Percentiles rank a stretch among this genome's conserved stretches.
These are phyloP conservation scores for Tetraneura akinire DNA, from an alignment of 1,140 invertebrate species.

Conservation along the genomic window DNA sequence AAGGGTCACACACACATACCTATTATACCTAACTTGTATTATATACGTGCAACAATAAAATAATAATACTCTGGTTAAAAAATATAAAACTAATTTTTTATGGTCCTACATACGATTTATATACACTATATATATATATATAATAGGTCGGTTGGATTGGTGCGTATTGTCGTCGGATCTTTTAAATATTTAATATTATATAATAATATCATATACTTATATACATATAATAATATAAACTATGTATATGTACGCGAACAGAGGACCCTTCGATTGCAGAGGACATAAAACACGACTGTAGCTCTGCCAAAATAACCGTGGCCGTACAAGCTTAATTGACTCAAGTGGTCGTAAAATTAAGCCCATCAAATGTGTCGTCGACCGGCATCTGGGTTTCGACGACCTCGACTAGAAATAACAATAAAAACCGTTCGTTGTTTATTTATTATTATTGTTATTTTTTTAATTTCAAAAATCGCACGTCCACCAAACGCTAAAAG, in stretches of 20 bases:
- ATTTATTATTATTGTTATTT: too few relatives aligned
- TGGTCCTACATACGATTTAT: not conserved
- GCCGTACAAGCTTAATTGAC: slow-evolving; percentile 47
- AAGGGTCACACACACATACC: too few relatives aligned
- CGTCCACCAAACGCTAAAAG: not conserved
- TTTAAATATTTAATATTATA: slow-evolving; percentile 15
- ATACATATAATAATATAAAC: not conserved
- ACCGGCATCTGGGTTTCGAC: slow-evolving; percentile 43
- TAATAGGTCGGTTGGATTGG: not conserved
- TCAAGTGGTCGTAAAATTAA: slow-evolving; percentile 51
- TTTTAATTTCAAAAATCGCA: slow-evolving; percentile 43
- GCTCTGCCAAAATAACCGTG: slow-evolving; percentile 47
- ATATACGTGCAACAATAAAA: slow-evolving; percentile 29
- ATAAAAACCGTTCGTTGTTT: slow-evolving; percentile 9
- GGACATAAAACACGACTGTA: slow-evolving; percentile 40
- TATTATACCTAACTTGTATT: too few relatives aligned
- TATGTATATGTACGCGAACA: not conserved
- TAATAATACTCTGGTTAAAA: not conserved
- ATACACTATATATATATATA: not conserved
- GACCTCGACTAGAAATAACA: slow-evolving; percentile 11
- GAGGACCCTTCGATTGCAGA: slow-evolving; percentile 45
- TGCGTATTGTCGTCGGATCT: slow-evolving; percentile 20
- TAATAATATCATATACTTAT: not conserved
- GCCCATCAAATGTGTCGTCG: slow-evolving; percentile 50
- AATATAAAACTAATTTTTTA: slow-evolving; percentile 33